Conservation (phyloP, 2,888 invertebrate genomes). For the Portevinia maculata region DNA sequence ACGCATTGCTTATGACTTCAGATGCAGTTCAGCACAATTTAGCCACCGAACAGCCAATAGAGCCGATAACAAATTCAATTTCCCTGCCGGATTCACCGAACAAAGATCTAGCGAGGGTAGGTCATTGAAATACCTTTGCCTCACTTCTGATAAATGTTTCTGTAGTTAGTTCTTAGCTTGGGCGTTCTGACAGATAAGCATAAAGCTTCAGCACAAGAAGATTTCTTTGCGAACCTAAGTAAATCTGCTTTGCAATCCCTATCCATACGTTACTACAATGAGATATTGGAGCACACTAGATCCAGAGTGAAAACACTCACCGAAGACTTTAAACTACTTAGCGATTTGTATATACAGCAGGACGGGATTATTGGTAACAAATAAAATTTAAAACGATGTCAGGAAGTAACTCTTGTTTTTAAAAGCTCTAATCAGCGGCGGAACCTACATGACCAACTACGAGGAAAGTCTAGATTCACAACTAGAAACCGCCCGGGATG, state of each 20-base stretch:
- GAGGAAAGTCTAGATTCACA: conserved; percentile 81
- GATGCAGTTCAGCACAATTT: conserved; percentile 71
- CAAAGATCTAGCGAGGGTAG: conserved; percentile 56
- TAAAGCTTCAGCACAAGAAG: conserved; percentile 82
- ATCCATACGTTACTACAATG: conserved; percentile 79
- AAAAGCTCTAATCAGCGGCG: conserved; percentile 81
- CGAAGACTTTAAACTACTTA: conserved; percentile 79
- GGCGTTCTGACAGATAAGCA: conserved; percentile 79
- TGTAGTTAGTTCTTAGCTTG: conserved; percentile 80
- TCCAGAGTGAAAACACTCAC: conserved; percentile 78
- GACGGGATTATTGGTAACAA: conserved; percentile 80
- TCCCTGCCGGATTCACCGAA: conserved; percentile 35
- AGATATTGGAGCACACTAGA: conserved; percentile 80
- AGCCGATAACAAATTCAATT: conserved; percentile 1
- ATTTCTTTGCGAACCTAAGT: conserved; percentile 82
- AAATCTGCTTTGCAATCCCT: conserved; percentile 79
- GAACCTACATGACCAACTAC: conserved; percentile 80
- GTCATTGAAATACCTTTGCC: neutral
- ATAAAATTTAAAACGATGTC: neutral
- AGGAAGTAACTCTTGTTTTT: neutral
- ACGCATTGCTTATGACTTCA: conserved; percentile 76
- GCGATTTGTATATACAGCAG: conserved; percentile 81
- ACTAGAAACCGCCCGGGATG: conserved; percentile 80
- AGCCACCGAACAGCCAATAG: conserved; percentile 1
- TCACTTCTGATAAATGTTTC: neutral